These are phyloP conservation scores for Dynastes grantii DNA, from an alignment of 2,888 invertebrate genomes.

Conservation along the genomic window DNA sequence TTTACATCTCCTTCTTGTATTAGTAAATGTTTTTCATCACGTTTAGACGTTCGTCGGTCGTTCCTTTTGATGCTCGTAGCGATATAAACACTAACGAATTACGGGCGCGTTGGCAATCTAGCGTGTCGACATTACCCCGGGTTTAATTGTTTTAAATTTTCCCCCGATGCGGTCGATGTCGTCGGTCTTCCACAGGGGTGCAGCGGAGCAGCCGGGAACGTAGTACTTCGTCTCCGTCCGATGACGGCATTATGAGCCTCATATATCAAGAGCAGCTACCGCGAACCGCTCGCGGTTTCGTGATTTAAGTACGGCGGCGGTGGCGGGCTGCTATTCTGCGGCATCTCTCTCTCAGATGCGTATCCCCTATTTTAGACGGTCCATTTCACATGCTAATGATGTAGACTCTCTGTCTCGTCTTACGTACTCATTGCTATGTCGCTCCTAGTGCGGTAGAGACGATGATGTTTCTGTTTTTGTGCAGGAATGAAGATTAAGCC, in stretches of 20 bases:
- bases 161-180: constrained; percentile 47
- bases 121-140: constrained; percentile 41
- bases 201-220: background rate
- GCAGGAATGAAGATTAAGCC: no score
- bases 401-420: constrained; percentile 66
- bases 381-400: constrained; percentile 68
- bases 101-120: constrained; percentile 20
- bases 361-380: constrained; percentile 59
- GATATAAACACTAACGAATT: constrained; percentile 12
- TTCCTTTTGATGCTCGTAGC: constrained; percentile 2
- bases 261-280: constrained; percentile 54
- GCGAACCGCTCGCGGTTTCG: constrained; percentile 50
- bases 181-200: constrained; percentile 25
- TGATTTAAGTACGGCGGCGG: constrained; percentile 56
- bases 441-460: no score
- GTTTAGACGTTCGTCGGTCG: background rate
- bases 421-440: constrained; percentile 40
- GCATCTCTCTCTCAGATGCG: constrained; percentile 59
- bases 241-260: constrained; percentile 56
- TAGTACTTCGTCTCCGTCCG: constrained; percentile 42
- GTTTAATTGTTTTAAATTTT: constrained; percentile 59
- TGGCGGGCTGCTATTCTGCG: constrained; percentile 52
- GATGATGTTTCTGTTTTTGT: no score
- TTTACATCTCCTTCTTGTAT: background rate
- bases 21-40: no score